Evolutionary conservation across 2,888 invertebrate species (phyloP), one percentile per base, ranked within the genome.

Genomic region (Perithous albicinctus): DNA sequence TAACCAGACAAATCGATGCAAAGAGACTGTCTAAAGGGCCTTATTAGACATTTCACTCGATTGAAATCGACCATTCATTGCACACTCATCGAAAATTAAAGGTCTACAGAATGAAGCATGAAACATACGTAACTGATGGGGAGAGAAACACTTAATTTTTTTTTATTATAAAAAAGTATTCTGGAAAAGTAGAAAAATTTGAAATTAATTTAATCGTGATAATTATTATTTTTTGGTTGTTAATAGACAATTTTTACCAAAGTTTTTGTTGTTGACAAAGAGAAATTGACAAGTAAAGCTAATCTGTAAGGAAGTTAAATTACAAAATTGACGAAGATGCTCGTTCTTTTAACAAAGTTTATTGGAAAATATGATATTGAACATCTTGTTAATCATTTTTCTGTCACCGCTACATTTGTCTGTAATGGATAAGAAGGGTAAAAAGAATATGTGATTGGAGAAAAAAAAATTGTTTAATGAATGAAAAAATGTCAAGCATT

Each of bases 1-100:
- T 67, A 18, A 35, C n/a, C 26, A 23, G 51, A 38, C 51, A 6
- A 69, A 54, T 54, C 54, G 23, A 23, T 46, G 15, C 67, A 2
- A 51, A 23, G 51, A 35, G 20, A 51, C 15, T n/a, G 12, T 7
- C 1, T 8, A 0, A 26, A 29, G 15, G 15, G 20, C 10, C 54
- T 26, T 29, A 26, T 26, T n/a, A 54, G 54, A 54, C n/a, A 29
- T n/a, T 2, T 1, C 6, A 26, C 26, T 54, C n/a, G 54, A 54
- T 29, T n/a, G 54, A 12, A 26, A 26, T 29, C 0, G n/a, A 5
- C 5, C 12, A 2, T n/a, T 26, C 54, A 29, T 1, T 29, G n/a
- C 12, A 20, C 48, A 20, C 20, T 20, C 20, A 29, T 10, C 3
- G n/a, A 54, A 26, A 54, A 26, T 10, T 54, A 15, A 48, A 48